Evolutionary conservation across 2,888 invertebrate species (phyloP).

Genomic region (Mactromeris polynyma): DNA sequence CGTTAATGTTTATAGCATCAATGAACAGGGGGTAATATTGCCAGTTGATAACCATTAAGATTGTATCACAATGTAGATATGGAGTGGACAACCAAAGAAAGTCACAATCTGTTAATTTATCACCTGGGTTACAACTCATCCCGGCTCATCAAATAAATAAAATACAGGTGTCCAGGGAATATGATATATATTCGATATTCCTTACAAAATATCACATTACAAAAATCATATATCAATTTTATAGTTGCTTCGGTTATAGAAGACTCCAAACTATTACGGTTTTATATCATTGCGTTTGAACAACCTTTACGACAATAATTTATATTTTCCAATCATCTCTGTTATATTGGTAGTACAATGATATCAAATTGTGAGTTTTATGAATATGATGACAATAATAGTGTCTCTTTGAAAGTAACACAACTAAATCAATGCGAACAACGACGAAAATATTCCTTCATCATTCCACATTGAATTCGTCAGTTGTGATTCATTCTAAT

Average conservation of each 20-base stretch:
- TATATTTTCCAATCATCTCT: not conserved
- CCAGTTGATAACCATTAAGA: not conserved
- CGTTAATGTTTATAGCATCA: too few species aligned
- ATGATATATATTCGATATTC: not conserved
- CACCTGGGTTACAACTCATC: not conserved
- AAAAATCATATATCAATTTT: slow-evolving; percentile 9
- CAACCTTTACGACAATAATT: not conserved
- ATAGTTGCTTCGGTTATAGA: not conserved
- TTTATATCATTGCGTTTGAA: slow-evolving; percentile 3
- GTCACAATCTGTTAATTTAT: not conserved
- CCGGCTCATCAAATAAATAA: not conserved
- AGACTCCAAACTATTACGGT: not conserved
- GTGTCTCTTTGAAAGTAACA: not conserved
- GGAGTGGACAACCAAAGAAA: not conserved
- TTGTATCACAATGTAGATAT: not conserved
- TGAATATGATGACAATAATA: not conserved
- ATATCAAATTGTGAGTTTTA: not conserved
- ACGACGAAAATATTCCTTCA: not conserved
- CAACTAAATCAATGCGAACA: slow-evolving; percentile 1
- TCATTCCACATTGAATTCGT: not conserved
- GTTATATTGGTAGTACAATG: not conserved
- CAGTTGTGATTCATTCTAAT: not conserved
- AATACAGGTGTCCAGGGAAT: not conserved
- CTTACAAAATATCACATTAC: not conserved
- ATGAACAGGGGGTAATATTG: not conserved